These are phyloP conservation scores for Leptopilina myrica DNA, from an alignment of 2,888 invertebrate genomes.

Conservation along the genomic window DNA sequence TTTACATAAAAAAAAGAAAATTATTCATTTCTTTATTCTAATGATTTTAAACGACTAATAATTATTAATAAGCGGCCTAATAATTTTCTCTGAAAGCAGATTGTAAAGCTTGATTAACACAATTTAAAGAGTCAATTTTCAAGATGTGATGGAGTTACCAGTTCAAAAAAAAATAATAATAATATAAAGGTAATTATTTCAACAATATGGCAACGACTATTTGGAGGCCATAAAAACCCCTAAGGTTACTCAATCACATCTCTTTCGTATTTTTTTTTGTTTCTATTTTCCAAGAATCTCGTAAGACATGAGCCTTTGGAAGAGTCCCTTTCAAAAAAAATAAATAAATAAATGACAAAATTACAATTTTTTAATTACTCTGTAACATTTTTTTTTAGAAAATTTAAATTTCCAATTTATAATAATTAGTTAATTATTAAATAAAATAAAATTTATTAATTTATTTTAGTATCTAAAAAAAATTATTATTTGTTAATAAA, in stretches of 20 bases:
- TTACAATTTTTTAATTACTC: too few species aligned
- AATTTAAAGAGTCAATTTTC: conserved; percentile 34
- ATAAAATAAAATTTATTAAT: too few species aligned
- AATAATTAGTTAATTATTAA: too few species aligned
- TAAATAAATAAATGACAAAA: too few species aligned
- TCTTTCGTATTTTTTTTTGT: not conserved
- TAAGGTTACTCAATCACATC: conserved; percentile 34
- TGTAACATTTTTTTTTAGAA: too few species aligned
- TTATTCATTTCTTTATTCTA: not conserved
- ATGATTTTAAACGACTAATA: not conserved
- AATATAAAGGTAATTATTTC: not conserved
- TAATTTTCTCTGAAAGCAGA: conserved; percentile 21
- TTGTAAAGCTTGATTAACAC: conserved; percentile 16
- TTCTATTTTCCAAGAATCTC: conserved; percentile 14
- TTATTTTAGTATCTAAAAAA: too few species aligned
- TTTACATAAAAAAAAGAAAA: too few species aligned
- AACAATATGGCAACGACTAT: conserved; percentile 30
- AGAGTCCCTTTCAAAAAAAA: not conserved
- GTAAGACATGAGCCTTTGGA: conserved; percentile 23
- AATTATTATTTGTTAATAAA: too few species aligned
- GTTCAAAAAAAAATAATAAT: not conserved
- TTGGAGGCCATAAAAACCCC: conserved; percentile 32
- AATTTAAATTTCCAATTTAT: too few species aligned
- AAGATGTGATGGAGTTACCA: conserved; percentile 34
- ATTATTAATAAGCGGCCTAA: not conserved